These are phyloP conservation scores for Himalopsyche kuldschensis DNA, from an alignment of 2,888 invertebrate species.

Conservation along the genomic window DNA sequence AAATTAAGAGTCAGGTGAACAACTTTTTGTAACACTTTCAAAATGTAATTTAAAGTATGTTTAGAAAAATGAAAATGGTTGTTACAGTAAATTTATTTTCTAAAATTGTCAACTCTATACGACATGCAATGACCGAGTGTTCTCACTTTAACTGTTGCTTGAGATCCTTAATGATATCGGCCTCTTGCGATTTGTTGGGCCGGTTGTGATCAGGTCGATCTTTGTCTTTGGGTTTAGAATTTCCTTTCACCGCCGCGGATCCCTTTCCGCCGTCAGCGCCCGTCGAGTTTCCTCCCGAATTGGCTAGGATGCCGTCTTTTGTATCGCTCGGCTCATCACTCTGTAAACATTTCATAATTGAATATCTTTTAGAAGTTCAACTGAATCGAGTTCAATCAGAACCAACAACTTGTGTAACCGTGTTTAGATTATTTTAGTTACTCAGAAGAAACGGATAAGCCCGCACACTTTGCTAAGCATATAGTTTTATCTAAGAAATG, in stretches of 20 bases:
- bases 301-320: constrained; percentile 33
- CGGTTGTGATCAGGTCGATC: constrained; percentile 42
- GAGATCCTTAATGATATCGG: constrained; percentile 80
- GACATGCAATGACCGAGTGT: neutral
- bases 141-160: constrained; percentile 91
- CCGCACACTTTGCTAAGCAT: too few relatives aligned
- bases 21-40: too few relatives aligned
- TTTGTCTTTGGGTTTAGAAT: constrained; percentile 29
- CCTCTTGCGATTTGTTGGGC: constrained; percentile 52
- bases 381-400: too few relatives aligned
- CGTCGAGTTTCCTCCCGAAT: constrained; percentile 43
- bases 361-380: neutral
- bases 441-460: too few relatives aligned
- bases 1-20: too few relatives aligned
- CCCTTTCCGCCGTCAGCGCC: constrained; percentile 47
- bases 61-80: too few relatives aligned
- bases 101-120: too few relatives aligned
- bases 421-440: neutral
- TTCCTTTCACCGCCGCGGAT: constrained; percentile 16
- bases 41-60: too few relatives aligned
- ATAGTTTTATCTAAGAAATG: too few relatives aligned
- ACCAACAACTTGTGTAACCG: neutral
- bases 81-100: too few relatives aligned
- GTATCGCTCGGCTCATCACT: constrained; percentile 32
- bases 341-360: neutral